Conservation (phyloP, 2,888 invertebrate genomes). For the Mycalesis mineus region DNA sequence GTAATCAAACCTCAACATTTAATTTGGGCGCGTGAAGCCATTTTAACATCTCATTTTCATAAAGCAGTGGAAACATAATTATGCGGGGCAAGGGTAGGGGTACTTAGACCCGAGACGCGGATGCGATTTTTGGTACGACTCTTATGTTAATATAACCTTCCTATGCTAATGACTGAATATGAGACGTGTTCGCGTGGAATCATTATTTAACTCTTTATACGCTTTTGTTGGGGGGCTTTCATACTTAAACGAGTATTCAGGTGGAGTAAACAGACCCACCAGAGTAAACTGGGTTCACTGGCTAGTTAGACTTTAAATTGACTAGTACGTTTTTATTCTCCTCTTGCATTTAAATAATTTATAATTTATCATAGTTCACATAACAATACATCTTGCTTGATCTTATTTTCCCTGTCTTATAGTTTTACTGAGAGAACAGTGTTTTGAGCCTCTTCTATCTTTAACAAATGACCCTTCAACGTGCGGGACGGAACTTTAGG, state of each 20-base stretch:
- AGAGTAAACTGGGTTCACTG: too few relatives aligned
- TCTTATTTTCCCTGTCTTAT: too few relatives aligned
- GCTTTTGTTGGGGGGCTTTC: constrained; percentile 23
- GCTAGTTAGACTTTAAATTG: too few relatives aligned
- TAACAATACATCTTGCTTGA: too few relatives aligned
- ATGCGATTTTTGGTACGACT: constrained; percentile 60
- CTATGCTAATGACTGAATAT: constrained; percentile 61
- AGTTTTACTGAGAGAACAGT: too few relatives aligned
- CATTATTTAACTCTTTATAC: constrained; percentile 49
- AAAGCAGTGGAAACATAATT: constrained; percentile 57
- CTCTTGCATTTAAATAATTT: too few relatives aligned
- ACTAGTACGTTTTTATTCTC: too few relatives aligned
- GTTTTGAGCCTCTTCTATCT: too few relatives aligned
- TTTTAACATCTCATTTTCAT: constrained; percentile 63
- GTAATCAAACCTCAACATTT: constrained; percentile 27
- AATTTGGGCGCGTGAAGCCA: constrained; percentile 42
- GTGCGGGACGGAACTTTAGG: too few relatives aligned
- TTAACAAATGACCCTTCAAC: too few relatives aligned
- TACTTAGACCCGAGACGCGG: constrained; percentile 37
- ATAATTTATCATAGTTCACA: too few relatives aligned
- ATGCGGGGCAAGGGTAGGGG: constrained; percentile 44
- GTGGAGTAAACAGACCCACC: not conserved
- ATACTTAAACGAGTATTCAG: not conserved
- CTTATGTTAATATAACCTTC: constrained; percentile 61
- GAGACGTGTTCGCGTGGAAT: constrained; percentile 51